phyloP scores from a whole-genome alignment of 2,113 vertebrate species.

The Semicossyphus pulcher region DNA sequence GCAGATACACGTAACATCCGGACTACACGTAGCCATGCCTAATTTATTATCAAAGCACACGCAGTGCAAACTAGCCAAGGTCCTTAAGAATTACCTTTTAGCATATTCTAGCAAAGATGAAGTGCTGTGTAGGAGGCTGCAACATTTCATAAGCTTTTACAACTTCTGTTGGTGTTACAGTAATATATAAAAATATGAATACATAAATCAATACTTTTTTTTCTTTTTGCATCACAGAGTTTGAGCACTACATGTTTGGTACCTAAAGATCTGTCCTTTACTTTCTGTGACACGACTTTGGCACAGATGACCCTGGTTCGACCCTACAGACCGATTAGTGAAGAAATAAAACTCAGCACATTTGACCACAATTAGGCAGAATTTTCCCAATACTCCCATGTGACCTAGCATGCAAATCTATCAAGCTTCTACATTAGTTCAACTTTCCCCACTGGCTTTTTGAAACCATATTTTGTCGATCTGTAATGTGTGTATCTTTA shows the following conservation, averaged over 20 bases:
- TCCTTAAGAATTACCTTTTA: background rate
- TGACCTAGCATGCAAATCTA: background rate
- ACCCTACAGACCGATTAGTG: background rate
- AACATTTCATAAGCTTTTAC: background rate
- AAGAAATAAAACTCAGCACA: background rate
- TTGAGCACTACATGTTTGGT: background rate
- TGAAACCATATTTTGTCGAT: background rate
- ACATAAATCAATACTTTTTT: background rate
- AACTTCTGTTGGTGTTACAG: background rate
- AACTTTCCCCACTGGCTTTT: background rate
- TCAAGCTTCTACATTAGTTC: background rate
- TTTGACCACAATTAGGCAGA: background rate
- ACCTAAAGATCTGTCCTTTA: background rate
- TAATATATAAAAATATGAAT: background rate
- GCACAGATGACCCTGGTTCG: background rate
- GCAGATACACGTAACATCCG: constrained; percentile 19
- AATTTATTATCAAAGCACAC: background rate
- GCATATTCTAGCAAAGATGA: background rate
- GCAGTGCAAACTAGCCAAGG: background rate
- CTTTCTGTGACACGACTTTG: background rate
- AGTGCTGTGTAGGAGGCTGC: background rate
- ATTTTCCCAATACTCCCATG: background rate
- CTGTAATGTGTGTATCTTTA: background rate
- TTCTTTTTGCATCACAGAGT: background rate
- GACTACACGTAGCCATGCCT: background rate